A percentile compares a stretch with the other conserved stretches of the same genome.
These are phyloP conservation scores for Rhagonycha fulva DNA, from an alignment of 2,888 invertebrate species.

Conservation along the genomic window DNA sequence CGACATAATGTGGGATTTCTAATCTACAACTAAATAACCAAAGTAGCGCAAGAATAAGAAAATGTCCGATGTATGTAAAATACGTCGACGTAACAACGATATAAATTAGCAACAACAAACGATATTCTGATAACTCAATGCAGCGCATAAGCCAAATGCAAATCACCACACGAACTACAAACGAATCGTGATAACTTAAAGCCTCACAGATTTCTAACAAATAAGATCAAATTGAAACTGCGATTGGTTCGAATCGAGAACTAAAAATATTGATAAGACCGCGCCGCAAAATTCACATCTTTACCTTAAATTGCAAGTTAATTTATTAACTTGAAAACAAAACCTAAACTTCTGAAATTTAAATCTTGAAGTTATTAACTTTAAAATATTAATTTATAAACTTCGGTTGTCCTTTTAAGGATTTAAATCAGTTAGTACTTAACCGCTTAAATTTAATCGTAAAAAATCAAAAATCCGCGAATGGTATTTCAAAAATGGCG, in stretches of 20 bases:
- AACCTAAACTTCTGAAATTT: too few relatives aligned
- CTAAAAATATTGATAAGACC: not conserved
- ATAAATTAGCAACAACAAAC: constrained; percentile 37
- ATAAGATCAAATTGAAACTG: not conserved
- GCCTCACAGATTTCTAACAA: constrained; percentile 33
- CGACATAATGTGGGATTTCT: constrained; percentile 30
- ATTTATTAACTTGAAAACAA: too few relatives aligned
- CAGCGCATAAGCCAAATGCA: constrained; percentile 44
- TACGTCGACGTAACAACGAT: constrained; percentile 37
- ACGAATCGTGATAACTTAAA: constrained; percentile 44
- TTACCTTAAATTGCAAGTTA: too few relatives aligned
- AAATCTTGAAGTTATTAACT: too few relatives aligned
- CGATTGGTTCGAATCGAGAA: not conserved
- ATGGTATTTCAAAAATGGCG: not conserved
- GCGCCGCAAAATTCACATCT: not conserved
- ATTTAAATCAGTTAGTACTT: too few relatives aligned
- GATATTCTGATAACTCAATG: constrained; percentile 47
- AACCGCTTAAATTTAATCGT: not conserved
- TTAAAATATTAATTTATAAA: too few relatives aligned
- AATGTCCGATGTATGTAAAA: constrained; percentile 35
- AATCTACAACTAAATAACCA: constrained; percentile 26
- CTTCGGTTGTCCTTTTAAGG: too few relatives aligned
- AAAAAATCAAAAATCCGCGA: not conserved
- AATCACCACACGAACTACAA: constrained; percentile 45
- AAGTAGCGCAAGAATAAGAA: constrained; percentile 32